Evolutionary conservation across 2,113 vertebrate genomes (phyloP), one percentile per base, ranked within the genome.

Genomic region (Rutilus rutilus): DNA sequence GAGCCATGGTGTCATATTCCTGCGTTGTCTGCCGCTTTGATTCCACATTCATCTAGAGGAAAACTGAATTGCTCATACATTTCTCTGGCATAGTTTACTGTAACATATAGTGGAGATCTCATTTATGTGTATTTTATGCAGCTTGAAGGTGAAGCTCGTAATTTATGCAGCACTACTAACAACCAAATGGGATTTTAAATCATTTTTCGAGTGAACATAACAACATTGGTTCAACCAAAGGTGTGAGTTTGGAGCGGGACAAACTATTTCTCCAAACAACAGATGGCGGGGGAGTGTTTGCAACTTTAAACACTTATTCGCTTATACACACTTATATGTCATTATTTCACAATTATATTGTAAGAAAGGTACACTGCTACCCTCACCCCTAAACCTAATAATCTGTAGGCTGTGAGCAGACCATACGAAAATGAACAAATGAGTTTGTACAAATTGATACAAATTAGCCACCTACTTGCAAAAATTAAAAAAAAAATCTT

Each of bases 1-100:
- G 39, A 89, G 52, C 52, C 30, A 25, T 73, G 78, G 78, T 85
- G 85, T 89, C 19, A 64, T 82, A 73, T 87, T 89, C 78, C 82
- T 62, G 62, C 23, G 27, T n/a, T 57, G 42, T 64, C 71, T 59
- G 47, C 77, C 65, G 33, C 74, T 83, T 15, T 88, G 65, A 30
- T 86, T 54, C 27, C 42, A 78, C 19, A 78, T 30, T 78, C 60
- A 67, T 14, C 3, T 5, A 4, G 1, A 15, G 17, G 79, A 47
- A n/a, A 65, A 30, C 36, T 45, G 14, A 42, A 42, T 17, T 42
- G 23, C 36, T 62, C 52, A 60, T 30, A 76, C n/a, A 17, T 76
- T 52, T 47, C 74, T 50, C 25, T 19, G 12, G 27, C 3, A 77
- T 11, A 17, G 14, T 17, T 54, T 77, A 30, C 14, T 50, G 73